Percentiles rank a stretch among this genome's conserved stretches.
These are phyloP conservation scores for Phortica variegata DNA, from an alignment of 1,140 invertebrate species.

Conservation along the genomic window DNA sequence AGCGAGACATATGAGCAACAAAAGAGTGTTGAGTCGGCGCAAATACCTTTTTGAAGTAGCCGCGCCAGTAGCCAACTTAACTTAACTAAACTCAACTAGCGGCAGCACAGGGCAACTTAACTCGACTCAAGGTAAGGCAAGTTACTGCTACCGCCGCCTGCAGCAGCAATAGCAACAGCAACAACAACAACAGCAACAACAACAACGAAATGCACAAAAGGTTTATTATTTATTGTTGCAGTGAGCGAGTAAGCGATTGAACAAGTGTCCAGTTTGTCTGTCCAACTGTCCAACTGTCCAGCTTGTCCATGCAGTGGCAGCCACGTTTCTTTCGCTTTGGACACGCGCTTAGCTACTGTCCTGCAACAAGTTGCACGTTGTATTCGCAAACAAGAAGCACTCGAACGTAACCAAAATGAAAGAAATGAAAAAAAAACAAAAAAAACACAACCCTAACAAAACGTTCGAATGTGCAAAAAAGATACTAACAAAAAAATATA, in stretches of 20 bases:
- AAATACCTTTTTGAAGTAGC: no score
- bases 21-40: no score
- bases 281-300: constrained; percentile 22
- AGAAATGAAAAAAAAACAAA: no score
- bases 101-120: no score
- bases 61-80: background rate
- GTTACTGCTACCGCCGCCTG: background rate
- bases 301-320: constrained; percentile 18
- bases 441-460: constrained; percentile 29
- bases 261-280: constrained; percentile 38
- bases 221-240: constrained; percentile 52
- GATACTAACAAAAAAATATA: no score
- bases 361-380: constrained; percentile 8
- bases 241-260: constrained; percentile 17
- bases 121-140: no score
- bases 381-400: constrained; percentile 8
- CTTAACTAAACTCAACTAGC: no score
- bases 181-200: constrained; percentile 38
- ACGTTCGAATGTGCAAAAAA: no score
- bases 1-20: no score
- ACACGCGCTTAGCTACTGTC: constrained; percentile 20
- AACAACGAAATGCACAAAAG: constrained; percentile 51
- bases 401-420: constrained; percentile 28
- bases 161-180: constrained; percentile 4
- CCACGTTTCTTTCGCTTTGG: no score